phyloP scores from a whole-genome alignment of 37 sponge, comb jelly and placozoan genomes.

The Chondrilla cf. caribensis region DNA sequence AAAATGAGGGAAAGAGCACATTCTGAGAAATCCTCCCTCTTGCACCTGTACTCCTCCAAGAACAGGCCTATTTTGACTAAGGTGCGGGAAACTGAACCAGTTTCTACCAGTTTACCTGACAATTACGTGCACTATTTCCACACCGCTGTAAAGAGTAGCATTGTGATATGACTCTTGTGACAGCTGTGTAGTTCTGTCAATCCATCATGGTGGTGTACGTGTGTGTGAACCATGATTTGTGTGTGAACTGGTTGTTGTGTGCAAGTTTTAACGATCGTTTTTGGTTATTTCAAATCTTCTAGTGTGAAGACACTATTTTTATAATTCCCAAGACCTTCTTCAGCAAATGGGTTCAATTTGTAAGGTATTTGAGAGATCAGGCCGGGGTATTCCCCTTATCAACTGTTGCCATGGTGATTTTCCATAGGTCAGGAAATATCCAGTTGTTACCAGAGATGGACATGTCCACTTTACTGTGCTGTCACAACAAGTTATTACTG shows the following conservation, averaged over 20 bases:
- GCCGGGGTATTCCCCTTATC: neutral
- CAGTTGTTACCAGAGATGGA: neutral
- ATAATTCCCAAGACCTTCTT: neutral
- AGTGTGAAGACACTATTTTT: neutral
- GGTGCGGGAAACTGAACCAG: neutral
- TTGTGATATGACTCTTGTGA: no score
- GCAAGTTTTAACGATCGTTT: no score
- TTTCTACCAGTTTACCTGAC: no score
- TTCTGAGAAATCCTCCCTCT: neutral
- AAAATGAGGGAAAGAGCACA: conserved; percentile 11
- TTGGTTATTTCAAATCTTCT: no score
- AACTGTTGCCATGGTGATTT: no score
- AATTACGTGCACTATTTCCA: no score
- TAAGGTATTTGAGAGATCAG: neutral
- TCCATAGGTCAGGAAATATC: neutral
- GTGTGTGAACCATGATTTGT: no score
- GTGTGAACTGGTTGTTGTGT: no score
- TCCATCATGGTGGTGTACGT: no score
- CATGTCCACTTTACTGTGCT: neutral
- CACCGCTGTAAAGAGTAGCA: no score
- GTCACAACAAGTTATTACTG: neutral
- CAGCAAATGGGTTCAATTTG: conserved; percentile 11
- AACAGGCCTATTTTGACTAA: neutral
- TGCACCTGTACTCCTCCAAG: neutral
- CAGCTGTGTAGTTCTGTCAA: no score